A percentile compares a stretch with the other conserved stretches of the same genome.
phyloP scores from a whole-genome alignment of 2,888 invertebrate genomes.

The Choristoneura rosaceana region DNA sequence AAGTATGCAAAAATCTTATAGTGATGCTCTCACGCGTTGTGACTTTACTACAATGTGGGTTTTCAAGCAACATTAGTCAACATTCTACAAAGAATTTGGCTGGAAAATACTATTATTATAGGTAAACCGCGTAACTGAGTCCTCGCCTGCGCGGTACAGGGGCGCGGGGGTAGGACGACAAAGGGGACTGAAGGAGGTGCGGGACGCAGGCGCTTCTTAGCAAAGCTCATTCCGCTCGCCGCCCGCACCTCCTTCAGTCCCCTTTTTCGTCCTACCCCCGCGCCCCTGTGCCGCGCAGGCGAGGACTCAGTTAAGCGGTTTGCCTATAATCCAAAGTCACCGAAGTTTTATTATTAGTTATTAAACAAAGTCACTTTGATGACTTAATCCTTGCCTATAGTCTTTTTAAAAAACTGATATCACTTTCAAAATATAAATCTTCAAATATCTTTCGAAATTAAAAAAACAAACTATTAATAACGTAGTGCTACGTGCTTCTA shows the following conservation, averaged over 20 bases:
- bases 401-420: background rate
- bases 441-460: background rate
- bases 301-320: too few species aligned
- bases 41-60: slow-evolving; percentile 21
- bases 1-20: slow-evolving; percentile 13
- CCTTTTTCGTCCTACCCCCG: too few species aligned
- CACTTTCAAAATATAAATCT: background rate
- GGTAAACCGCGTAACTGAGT: too few species aligned
- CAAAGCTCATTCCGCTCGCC: too few species aligned
- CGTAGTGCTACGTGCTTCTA: background rate
- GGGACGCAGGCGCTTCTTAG: too few species aligned
- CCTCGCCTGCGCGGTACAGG: too few species aligned
- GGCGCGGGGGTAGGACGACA: too few species aligned
- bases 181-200: too few species aligned
- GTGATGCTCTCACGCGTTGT: slow-evolving; percentile 20
- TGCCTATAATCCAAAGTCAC: slow-evolving; percentile 14
- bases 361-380: background rate
- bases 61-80: slow-evolving; percentile 7
- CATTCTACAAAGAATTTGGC: slow-evolving; percentile 12
- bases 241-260: too few species aligned
- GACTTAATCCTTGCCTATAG: background rate
- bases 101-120: slow-evolving; percentile 2
- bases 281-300: too few species aligned
- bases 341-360: background rate
- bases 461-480: background rate